These are phyloP conservation scores for Meloidogyne floridensis DNA, from an alignment of 1,140 invertebrate genomes.

Conservation along the genomic window DNA sequence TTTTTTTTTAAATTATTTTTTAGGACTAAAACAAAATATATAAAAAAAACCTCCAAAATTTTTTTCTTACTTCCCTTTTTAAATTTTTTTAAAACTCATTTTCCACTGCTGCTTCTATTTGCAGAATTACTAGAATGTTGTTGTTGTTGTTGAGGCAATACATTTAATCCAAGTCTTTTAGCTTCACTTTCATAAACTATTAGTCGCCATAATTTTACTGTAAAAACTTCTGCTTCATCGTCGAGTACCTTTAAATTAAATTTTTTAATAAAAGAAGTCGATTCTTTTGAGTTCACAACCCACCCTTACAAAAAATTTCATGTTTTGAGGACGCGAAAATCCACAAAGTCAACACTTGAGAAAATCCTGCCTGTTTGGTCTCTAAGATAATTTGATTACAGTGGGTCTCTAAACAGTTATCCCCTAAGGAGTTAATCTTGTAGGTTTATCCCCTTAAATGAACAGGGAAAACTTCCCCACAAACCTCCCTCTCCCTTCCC, in stretches of 20 bases:
- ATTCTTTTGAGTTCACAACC: no score
- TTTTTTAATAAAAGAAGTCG: no score
- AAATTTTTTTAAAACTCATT: background rate
- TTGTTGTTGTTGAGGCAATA: background rate
- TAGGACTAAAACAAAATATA: background rate
- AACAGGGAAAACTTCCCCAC: background rate
- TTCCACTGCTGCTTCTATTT: background rate
- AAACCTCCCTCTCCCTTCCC: background rate
- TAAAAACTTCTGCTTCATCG: constrained; percentile 98
- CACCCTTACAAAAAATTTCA: no score
- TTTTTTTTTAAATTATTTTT: background rate
- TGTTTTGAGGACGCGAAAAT: no score
- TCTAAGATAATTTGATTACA: no score
- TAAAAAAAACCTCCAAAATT: background rate
- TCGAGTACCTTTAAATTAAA: constrained; percentile 79
- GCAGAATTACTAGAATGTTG: background rate
- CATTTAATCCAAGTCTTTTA: constrained; percentile 74
- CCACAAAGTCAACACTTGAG: no score
- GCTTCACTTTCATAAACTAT: constrained; percentile 98
- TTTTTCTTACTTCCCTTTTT: background rate
- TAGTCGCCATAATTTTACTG: constrained; percentile 99
- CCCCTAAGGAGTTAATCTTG: no score
- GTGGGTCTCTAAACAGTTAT: no score
- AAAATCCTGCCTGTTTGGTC: no score
- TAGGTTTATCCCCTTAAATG: no score